Evolutionary conservation across 2,113 vertebrate species (phyloP), one percentile per base, ranked within the genome.

Genomic region (Garra rufa): DNA sequence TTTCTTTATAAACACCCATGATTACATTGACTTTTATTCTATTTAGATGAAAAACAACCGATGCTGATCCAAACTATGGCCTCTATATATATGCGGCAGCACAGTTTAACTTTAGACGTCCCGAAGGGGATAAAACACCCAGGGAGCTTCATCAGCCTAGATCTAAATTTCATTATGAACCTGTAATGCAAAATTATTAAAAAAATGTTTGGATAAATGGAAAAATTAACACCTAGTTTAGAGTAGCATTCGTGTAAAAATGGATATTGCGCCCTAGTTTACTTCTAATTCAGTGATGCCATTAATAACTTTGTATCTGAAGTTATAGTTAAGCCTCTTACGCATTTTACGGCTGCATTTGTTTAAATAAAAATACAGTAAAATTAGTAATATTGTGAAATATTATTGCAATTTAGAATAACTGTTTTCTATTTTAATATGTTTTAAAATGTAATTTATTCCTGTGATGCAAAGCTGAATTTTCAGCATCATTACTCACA

Each of bases 121-220:
- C 55, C 76, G 11, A 26, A 79, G 57, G 76, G 8, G 34, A 63
- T 44, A 24, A 79, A 79, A 63, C 76, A 63, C 24, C 67, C 38
- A 30, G 75, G 10, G 41, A 77, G 63, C 46, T 44, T 17, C n/a
- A 26, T 70, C 34, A 26, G 73, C 28, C 50, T 82, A 71, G 71
- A 85, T 85, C 50, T 28, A 26, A 71, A 50, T 81, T 34, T 81
- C 80, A 82, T 87, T 34, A 70, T 41, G 76, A 83, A 4, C 10
- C 46, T 57, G 52, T 41, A 59, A 59, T 10, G 41, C 52, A 77
- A 13, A 55, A 28, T 76, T 14, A 71, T 4, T 3, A 57, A 21
- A n/a, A 70, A 70, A n/a, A 46, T 13, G 19, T 55, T 52, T 34
- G 28, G 10, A 34, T 76, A 55, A 55, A 38, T n/a, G 52, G 52